Conservation (phyloP, 2,113 vertebrate species). For the Stegastes partitus region DNA sequence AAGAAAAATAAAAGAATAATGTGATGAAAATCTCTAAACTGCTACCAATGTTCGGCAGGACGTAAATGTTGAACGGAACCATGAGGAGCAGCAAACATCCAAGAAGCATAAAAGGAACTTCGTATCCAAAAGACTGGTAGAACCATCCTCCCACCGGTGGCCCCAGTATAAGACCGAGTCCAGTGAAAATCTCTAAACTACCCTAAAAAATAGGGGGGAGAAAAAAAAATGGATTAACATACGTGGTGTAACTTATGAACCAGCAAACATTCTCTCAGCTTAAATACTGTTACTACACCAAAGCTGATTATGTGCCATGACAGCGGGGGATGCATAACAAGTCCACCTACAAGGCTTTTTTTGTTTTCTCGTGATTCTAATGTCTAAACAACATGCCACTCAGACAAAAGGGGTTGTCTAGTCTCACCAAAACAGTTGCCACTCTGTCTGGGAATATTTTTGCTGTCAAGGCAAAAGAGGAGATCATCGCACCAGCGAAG, state of each 20-base stretch:
- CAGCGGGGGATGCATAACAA: conserved; percentile 22
- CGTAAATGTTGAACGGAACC: conserved; percentile 90
- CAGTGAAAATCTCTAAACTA: conserved; percentile 92
- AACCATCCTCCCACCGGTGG: conserved; percentile 95
- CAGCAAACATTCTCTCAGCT: too few relatives aligned
- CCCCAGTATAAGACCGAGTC: conserved; percentile 92
- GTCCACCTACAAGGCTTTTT: conserved; percentile 24
- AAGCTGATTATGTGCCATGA: not conserved
- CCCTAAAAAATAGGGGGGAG: conserved; percentile 89
- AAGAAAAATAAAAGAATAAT: not conserved
- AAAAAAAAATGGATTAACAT: not conserved
- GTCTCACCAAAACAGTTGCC: conserved; percentile 94
- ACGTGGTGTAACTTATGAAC: too few relatives aligned
- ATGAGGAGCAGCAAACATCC: conserved; percentile 90
- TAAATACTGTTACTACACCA: too few relatives aligned
- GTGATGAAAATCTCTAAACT: fast-evolving
- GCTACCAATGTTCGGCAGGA: conserved; percentile 91
- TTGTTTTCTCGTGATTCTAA: conserved; percentile 57
- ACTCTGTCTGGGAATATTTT: conserved; percentile 93
- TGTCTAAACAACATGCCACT: conserved; percentile 60
- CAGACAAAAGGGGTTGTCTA: conserved; percentile 37
- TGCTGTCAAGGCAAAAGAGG: conserved; percentile 90
- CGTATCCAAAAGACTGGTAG: conserved; percentile 93
- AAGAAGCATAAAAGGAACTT: conserved; percentile 91
- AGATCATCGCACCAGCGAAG: conserved; percentile 90